These are phyloP conservation scores for Cochlearius cochlearius DNA, from an alignment of 2,113 vertebrate species.

Conservation along the genomic window DNA sequence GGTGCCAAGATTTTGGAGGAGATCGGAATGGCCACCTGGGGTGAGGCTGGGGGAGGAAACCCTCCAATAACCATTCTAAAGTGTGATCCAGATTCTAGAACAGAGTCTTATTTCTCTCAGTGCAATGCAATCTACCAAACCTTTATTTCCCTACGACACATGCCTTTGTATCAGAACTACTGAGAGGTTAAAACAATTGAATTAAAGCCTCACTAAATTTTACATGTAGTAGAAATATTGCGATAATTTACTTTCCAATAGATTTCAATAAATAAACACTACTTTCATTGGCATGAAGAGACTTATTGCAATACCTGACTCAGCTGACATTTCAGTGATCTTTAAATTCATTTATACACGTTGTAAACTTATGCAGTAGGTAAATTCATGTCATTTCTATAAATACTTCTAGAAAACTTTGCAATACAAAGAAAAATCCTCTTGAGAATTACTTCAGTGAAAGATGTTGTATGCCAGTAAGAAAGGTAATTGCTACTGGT, in stretches of 20 bases:
- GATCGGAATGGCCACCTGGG: neutral
- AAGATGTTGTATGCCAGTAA: neutral
- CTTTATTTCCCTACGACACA: neutral
- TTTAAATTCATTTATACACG: neutral
- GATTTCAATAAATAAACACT: neutral
- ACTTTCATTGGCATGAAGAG: neutral
- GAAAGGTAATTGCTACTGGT: neutral
- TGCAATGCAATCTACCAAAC: neutral
- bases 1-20: neutral
- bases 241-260: neutral
- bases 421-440: neutral
- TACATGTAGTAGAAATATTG: neutral
- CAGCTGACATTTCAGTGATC: neutral
- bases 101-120: neutral
- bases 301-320: neutral
- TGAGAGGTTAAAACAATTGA: neutral
- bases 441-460: neutral
- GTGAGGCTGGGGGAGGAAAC: neutral
- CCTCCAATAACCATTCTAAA: neutral
- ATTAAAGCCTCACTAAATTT: neutral
- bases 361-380: neutral
- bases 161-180: neutral
- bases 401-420: neutral
- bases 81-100: neutral
- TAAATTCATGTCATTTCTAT: neutral